Evolutionary conservation across 53 echinoderm and acorn worm species (phyloP).

Genomic region (Antedon mediterranea): DNA sequence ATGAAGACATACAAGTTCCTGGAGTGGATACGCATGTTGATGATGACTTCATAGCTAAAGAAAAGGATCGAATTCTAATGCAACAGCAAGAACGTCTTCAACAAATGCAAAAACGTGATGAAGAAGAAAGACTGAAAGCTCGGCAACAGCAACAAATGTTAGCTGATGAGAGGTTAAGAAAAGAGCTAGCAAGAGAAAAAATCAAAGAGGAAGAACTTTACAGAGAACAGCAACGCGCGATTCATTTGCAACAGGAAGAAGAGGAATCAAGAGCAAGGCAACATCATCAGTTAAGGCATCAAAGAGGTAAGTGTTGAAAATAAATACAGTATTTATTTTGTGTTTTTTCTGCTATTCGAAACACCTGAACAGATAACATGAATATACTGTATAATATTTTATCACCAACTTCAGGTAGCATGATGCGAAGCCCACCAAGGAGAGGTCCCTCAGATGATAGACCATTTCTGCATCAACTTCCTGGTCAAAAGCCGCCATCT

Average conservation of each 20-base stretch:
- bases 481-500: neutral
- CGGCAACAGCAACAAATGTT: slow-evolving; percentile 57
- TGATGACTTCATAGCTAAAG: slow-evolving; percentile 81
- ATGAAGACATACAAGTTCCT: neutral
- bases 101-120: slow-evolving; percentile 31
- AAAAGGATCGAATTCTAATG: slow-evolving; percentile 74
- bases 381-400: too few species aligned
- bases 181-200: slow-evolving; percentile 40
- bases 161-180: slow-evolving; percentile 69
- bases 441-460: neutral
- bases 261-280: slow-evolving; percentile 48
- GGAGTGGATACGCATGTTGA: slow-evolving; percentile 33
- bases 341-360: too few species aligned
- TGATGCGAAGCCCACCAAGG: neutral
- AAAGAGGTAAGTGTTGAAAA: slow-evolving; percentile 21
- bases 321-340: too few species aligned
- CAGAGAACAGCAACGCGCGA: slow-evolving; percentile 68
- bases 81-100: slow-evolving; percentile 82
- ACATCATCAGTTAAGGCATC: slow-evolving; percentile 58
- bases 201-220: slow-evolving; percentile 63
- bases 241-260: slow-evolving; percentile 41
- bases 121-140: neutral
- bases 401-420: neutral
- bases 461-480: neutral
- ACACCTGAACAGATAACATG: too few species aligned